Base-by-base conservation (phyloP, 2,888 invertebrate genomes). In the Meghimatium bilineatum region DNA sequence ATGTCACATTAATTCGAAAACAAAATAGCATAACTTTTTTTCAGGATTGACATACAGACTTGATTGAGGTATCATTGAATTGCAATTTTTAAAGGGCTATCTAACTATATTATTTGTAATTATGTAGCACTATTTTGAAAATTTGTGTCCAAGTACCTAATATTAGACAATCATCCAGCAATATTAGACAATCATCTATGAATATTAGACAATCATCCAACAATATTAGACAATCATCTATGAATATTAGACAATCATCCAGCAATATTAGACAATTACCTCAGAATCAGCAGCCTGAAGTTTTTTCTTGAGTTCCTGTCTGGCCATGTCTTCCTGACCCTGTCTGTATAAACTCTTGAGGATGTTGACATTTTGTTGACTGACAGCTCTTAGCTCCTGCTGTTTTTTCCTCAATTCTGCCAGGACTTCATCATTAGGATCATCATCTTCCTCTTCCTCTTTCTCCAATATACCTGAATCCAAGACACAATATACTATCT, bases 331-430 rank as follows among this genome's bases (percentile, higher is more conserved):
- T 88, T 96, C 96, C 91, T 96, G 96, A 79, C 97, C 96, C 36
- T 96, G 94, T 74, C 95, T 95, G 85, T 96, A 95, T 1, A 97
- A 94, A 84, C 94, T 93, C 84, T 96, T 96, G 34, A 97, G 94
- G 90, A 96, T 96, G 44, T 95, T 95, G 87, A 96, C 86, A 83
- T 98, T 98, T 92, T 97, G 97, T 74, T 93, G 91, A 84, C 92
- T 92, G 44, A 94, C 87, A 1, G 90, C 89, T 81, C 91, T 90
- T 69, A 94, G 88, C 93, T 98, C 97, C 84, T 96, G 95, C 91
- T 97, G 97, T 89, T 97, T 97, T 90, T 96, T 96, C 91, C 97
- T 96, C 26, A 98, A 96, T 94, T 98, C 98, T 20, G 95, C 94
- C 87, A 97, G 94, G 90, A 98, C 97, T 94, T 98, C 98, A 88